These are phyloP conservation scores for Telmatherina bonti DNA, from an alignment of 2,797 vertebrate genomes.

Conservation along the genomic window DNA sequence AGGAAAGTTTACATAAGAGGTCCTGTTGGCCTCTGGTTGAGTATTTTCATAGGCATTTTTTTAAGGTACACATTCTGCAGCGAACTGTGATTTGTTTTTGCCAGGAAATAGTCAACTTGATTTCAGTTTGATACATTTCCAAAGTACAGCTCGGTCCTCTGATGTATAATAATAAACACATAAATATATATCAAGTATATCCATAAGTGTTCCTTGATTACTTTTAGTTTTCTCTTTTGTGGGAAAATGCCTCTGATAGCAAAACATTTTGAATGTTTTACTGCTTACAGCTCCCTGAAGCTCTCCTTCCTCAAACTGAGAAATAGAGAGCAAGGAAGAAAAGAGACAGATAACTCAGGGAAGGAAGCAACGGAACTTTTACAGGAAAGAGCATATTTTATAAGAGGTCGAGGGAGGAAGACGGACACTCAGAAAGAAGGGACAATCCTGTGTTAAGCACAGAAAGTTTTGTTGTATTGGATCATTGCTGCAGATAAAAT, in stretches of 20 bases:
- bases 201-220: neutral
- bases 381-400: conserved; percentile 9
- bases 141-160: neutral
- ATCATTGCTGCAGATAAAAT: conserved; percentile 59
- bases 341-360: conserved; percentile 7
- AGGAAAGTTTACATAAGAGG: conserved; percentile 8
- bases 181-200: conserved; percentile 4
- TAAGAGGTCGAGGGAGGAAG: conserved; percentile 1
- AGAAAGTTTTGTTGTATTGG: conserved; percentile 49
- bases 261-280: neutral
- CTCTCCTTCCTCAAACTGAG: conserved; percentile 6
- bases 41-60: neutral
- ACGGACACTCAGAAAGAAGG: conserved; percentile 22
- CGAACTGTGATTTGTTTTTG: conserved; percentile 25
- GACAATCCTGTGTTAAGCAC: conserved; percentile 17
- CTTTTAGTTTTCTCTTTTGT: neutral
- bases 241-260: neutral
- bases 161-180: conserved; percentile 26
- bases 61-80: conserved; percentile 6
- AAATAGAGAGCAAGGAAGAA: conserved; percentile 8
- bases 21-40: neutral
- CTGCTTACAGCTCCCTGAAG: conserved; percentile 18
- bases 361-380: conserved; percentile 14
- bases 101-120: conserved; percentile 22
- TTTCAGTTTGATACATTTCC: neutral